phyloP scores from a whole-genome alignment of 2,888 invertebrate genomes.

The Caenorhabditis angaria region DNA sequence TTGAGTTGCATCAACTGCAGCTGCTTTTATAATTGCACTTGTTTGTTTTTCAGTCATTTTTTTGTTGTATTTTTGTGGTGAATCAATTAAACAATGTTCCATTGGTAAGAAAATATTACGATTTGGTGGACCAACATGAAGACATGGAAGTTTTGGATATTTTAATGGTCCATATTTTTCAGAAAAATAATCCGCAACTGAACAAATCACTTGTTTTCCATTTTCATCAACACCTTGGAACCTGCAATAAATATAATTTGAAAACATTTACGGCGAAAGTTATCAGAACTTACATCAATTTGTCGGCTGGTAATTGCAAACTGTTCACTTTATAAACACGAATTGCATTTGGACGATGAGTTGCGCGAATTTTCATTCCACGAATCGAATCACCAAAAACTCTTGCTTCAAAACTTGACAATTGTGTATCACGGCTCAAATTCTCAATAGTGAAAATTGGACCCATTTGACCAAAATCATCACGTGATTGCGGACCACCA shows the following conservation, averaged over 20 bases:
- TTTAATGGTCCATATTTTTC: constrained; percentile 58
- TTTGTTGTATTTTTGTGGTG: constrained; percentile 67
- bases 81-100: constrained; percentile 63
- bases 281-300: constrained; percentile 38
- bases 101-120: constrained; percentile 66
- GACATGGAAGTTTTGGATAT: constrained; percentile 66
- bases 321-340: constrained; percentile 67
- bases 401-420: constrained; percentile 53
- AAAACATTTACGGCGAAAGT: no score
- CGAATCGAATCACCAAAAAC: constrained; percentile 60
- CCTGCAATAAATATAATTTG: constrained; percentile 35
- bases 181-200: constrained; percentile 67
- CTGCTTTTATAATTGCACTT: constrained; percentile 61
- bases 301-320: constrained; percentile 60
- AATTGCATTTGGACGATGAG: constrained; percentile 59
- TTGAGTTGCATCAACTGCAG: constrained; percentile 65
- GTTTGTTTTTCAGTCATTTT: constrained; percentile 68
- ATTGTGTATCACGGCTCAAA: constrained; percentile 49
- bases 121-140: constrained; percentile 67
- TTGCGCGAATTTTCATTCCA: constrained; percentile 60
- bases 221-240: constrained; percentile 54
- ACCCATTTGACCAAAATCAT: constrained; percentile 31
- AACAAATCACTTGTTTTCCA: constrained; percentile 52
- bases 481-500: constrained; percentile 18
- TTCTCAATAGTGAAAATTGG: constrained; percentile 43